Conservation (phyloP, 1,140 invertebrate species). For the Drosophila bipectinata region DNA sequence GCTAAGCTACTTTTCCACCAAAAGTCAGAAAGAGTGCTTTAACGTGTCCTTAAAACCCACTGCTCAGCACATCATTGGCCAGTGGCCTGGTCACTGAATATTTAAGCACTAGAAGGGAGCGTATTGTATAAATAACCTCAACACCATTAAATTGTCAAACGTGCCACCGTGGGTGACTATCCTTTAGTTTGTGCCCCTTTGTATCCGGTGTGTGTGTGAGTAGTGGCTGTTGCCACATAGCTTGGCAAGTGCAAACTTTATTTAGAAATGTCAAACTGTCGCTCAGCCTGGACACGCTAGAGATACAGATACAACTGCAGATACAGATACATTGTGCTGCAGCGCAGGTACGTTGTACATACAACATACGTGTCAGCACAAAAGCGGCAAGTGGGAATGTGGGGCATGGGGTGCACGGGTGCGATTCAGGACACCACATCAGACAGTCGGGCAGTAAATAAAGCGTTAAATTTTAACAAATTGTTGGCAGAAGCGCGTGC, state of each 20-base stretch:
- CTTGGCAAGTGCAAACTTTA: conserved; percentile 74
- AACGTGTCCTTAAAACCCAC: conserved; percentile 20
- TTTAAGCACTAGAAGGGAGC: conserved; percentile 61
- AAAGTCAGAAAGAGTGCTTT: neutral
- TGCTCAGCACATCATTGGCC: conserved; percentile 59
- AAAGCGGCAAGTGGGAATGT: conserved; percentile 3
- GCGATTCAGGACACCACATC: conserved; percentile 17
- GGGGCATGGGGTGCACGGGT: neutral
- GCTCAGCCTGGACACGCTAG: conserved; percentile 62
- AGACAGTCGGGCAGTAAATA: conserved; percentile 68
- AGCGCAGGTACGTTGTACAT: conserved; percentile 16
- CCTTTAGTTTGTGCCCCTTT: conserved; percentile 6
- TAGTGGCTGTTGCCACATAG: conserved; percentile 40
- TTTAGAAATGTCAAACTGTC: conserved; percentile 80
- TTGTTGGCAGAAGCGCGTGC: conserved; percentile 67
- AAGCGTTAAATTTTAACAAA: conserved; percentile 82
- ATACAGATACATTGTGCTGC: conserved; percentile 40
- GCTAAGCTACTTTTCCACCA: neutral
- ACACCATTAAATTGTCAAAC: conserved; percentile 81
- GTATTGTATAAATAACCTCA: conserved; percentile 81
- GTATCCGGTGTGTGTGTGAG: conserved; percentile 9
- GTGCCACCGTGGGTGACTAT: conserved; percentile 32
- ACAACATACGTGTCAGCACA: conserved; percentile 34
- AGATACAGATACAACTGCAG: conserved; percentile 27
- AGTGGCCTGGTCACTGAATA: conserved; percentile 50